Evolutionary conservation across 2,113 vertebrate species (phyloP), one percentile per base, ranked within the genome.

Genomic region (Typhlomys cinereus): DNA sequence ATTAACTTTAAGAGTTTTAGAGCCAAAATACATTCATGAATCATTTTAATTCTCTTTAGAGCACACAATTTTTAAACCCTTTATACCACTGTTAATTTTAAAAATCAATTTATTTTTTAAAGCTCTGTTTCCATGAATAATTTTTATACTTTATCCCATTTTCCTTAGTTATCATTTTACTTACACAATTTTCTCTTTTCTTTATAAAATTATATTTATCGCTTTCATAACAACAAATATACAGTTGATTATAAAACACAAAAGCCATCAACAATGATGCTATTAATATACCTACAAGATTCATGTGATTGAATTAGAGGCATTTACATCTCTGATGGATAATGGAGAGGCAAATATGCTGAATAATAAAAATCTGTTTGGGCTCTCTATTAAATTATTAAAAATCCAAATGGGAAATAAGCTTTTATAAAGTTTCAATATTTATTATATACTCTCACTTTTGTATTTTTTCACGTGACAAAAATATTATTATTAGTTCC

Each of bases 161-260:
- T 46, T 41, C 21, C 74, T 79, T 85, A 93, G 54, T 94, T 96
- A 94, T 84, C 57, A 79, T 86, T 85, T 41, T 31, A 92, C 14
- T 95, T 91, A 84, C 84, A 5, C 87, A 93, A 80, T 92, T 82
- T 90, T 94, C 2, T 83, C n/a, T 93, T 89, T 78, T 20, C 66
- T 81, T 94, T 75, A 62, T 89, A 87, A 95, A 94, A 69, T 90
- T 92, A 88, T 90, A 93, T 96, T 95, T 95, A 95, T 95, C 94
- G 8, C 71, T 52, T 44, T 93, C 41, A 93, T 92, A 94, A 95
- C 86, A 91, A 73, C 36, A 90, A 88, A 88, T 41, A 89, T 34
- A 74, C 11, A 81, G 27, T 74, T 84, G 46, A 93, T 71, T 74
- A 70, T 31, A 94, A 92, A 93, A 73, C 29, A 86, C 54, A 93